Base-by-base conservation (phyloP, 1,140 invertebrate species). In the Littorina saxatilis region DNA sequence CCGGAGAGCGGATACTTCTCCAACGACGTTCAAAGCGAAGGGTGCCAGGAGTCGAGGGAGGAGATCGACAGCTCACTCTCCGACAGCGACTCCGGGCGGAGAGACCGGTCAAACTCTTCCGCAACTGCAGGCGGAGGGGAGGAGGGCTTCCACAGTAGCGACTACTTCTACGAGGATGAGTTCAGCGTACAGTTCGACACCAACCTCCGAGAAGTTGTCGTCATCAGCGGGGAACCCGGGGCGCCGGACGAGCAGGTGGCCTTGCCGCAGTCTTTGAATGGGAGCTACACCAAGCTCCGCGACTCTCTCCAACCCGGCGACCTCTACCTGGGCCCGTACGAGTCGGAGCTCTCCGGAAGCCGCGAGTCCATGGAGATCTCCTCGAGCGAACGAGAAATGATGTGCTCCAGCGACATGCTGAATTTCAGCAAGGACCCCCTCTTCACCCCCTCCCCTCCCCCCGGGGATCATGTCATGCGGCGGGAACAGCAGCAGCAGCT, bases 91-190 rank as follows among this genome's bases (percentile, higher is more conserved):
- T 58, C 39, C 47, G 47, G 29, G 0, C 43, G 32, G n/a, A 39
- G 29, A 15, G 70, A 73, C n/a, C 70, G 40, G 20, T 35, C 27
- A 50, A 27, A 58, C 52, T 63, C 55, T 35, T 39, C 39, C 7
- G 39, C 39, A 29, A 82, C 72, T 17, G 80, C 61, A 47, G 72
- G 37, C 17, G 70, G 4, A 79, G 88, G 88, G 23, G 88, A 84
- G 2, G 82, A 73, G 1, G 79, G 82, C 17, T 81, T 85, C 75
- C 70, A 73, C 70, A 87, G 83, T 75, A 90, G 89, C 77, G 90
- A 91, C 27, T 91, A 91, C 80, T 91, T 88, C 78, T 91, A 90
- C 58, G 90, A 91, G 79, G 90, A 91, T 68, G 90, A 91, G 79
- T 91, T 91, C 82, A 88, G 85, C 32, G 90, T 91, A 40, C 89